These are phyloP conservation scores for Scaptomyza graminum DNA, from an alignment of 1,140 invertebrate genomes.

Conservation along the genomic window DNA sequence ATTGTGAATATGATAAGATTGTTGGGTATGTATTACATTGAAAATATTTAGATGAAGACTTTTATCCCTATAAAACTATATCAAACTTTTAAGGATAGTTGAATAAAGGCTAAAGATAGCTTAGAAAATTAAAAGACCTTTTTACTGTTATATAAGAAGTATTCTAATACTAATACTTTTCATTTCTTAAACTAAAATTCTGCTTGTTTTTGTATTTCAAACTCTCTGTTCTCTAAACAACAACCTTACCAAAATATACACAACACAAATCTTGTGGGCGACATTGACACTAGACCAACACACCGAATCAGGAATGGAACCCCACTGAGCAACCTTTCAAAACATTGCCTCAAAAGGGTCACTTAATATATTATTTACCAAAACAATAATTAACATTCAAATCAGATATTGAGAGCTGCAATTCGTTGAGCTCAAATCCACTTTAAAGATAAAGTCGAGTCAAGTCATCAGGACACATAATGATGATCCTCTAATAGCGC, in stretches of 20 bases:
- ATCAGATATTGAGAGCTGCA: constrained; percentile 26
- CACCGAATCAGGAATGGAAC: neutral
- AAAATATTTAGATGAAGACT: too few species aligned
- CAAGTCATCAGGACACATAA: constrained; percentile 34
- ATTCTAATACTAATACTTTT: too few species aligned
- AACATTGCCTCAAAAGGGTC: constrained; percentile 17
- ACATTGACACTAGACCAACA: constrained; percentile 3
- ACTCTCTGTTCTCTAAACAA: neutral
- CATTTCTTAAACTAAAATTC: too few species aligned
- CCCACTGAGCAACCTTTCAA: constrained; percentile 35
- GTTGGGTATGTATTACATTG: too few species aligned
- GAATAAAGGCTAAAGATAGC: too few species aligned
- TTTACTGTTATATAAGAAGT: too few species aligned
- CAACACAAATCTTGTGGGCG: constrained; percentile 3
- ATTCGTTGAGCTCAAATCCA: constrained; percentile 1
- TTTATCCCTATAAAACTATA: too few species aligned
- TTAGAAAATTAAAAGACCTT: too few species aligned
- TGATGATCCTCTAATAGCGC: constrained; percentile 41
- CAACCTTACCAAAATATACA: constrained; percentile 3
- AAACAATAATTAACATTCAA: constrained; percentile 47
- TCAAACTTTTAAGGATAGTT: too few species aligned
- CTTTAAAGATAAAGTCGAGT: constrained; percentile 28
- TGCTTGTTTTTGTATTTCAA: neutral
- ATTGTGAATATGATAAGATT: neutral
- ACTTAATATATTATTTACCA: constrained; percentile 17